phyloP scores from a whole-genome alignment of 2,113 vertebrate species.

The Willisornis vidua region DNA sequence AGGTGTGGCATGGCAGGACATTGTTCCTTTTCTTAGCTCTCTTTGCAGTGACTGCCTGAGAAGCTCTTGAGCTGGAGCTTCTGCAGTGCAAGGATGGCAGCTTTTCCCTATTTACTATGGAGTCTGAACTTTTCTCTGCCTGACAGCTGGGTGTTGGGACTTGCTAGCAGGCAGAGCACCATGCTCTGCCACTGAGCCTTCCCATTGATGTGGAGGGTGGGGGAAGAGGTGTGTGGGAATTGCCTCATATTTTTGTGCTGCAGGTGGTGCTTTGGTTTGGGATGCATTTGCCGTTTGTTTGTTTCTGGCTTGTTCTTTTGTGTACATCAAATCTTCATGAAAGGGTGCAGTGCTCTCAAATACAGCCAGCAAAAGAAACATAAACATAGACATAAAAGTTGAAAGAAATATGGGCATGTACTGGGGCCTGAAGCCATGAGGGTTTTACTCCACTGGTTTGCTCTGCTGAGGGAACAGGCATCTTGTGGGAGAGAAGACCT shows the following conservation, averaged over 20 bases:
- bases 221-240: not conserved
- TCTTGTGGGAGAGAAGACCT: not conserved
- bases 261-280: conserved; percentile 10
- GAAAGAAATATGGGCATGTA: not conserved
- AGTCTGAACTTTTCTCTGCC: not conserved
- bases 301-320: not conserved
- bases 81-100: not conserved
- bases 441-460: not conserved
- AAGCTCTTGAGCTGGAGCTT: not conserved
- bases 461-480: not conserved
- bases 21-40: not conserved
- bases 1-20: not conserved
- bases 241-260: not conserved
- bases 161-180: not conserved
- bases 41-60: not conserved
- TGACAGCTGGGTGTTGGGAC: not conserved
- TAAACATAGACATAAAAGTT: not conserved
- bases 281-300: fast-evolving
- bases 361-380: not conserved
- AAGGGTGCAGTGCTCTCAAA: not conserved
- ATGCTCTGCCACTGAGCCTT: not conserved
- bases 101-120: not conserved
- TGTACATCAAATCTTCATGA: not conserved
- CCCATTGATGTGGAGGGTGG: conserved; percentile 15
- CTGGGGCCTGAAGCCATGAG: not conserved